Conservation (phyloP, 2,888 invertebrate genomes). For the Drosophila monieri region DNA sequence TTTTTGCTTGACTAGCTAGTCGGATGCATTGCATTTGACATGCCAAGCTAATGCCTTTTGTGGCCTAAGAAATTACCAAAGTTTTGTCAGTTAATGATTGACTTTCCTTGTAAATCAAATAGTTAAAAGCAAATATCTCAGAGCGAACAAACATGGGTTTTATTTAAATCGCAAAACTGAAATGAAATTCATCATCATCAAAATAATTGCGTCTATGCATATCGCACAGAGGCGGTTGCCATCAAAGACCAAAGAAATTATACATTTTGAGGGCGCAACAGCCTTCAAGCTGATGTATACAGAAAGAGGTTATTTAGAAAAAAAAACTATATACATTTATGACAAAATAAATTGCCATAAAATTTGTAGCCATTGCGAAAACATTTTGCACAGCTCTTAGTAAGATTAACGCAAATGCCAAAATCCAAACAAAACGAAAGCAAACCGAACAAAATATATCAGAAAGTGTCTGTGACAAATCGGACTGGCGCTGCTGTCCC, state of each 20-base stretch:
- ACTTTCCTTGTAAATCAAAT: background rate
- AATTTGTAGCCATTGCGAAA: slow-evolving; percentile 64
- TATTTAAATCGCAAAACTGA: slow-evolving; percentile 15
- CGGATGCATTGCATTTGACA: slow-evolving; percentile 75
- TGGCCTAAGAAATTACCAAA: slow-evolving; percentile 56
- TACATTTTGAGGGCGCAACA: slow-evolving; percentile 43
- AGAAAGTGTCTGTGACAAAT: slow-evolving; percentile 71
- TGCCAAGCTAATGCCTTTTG: slow-evolving; percentile 64
- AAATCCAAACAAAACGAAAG: slow-evolving; percentile 34
- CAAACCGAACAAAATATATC: slow-evolving; percentile 21
- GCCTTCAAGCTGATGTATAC: slow-evolving; percentile 57
- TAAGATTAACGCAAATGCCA: slow-evolving; percentile 33
- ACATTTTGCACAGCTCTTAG: slow-evolving; percentile 70
- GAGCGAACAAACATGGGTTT: slow-evolving; percentile 12
- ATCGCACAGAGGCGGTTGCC: slow-evolving; percentile 48
- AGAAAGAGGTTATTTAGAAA: slow-evolving; percentile 22
- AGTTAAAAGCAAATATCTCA: slow-evolving; percentile 10
- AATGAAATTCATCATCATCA: slow-evolving; percentile 52
- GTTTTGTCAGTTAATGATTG: background rate
- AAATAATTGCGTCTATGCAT: slow-evolving; percentile 68
- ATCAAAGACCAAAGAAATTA: slow-evolving; percentile 55
- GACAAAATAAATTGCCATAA: slow-evolving; percentile 76
- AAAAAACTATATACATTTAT: slow-evolving; percentile 63
- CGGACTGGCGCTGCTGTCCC: slow-evolving; percentile 23
- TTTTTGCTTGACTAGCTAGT: slow-evolving; percentile 37